These are phyloP conservation scores for Alviniconcha strummeri DNA, from an alignment of 2,888 invertebrate genomes.

Conservation along the genomic window DNA sequence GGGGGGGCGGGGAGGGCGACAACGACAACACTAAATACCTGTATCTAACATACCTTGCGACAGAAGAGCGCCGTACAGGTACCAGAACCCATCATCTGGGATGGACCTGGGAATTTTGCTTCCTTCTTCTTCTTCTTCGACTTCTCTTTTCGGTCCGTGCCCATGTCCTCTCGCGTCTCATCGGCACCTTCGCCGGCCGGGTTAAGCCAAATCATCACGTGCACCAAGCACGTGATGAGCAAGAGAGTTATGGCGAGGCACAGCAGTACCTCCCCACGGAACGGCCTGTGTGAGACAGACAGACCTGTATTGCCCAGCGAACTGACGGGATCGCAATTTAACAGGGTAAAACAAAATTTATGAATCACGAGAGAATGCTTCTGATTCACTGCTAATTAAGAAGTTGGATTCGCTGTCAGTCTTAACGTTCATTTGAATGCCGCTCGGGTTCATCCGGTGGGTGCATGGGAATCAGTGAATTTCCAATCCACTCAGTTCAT, in stretches of 20 bases:
- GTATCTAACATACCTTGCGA: conserved; percentile 87
- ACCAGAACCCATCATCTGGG: conserved; percentile 79
- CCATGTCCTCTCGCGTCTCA: neutral
- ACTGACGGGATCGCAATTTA: too few relatives aligned
- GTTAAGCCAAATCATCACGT: conserved; percentile 52
- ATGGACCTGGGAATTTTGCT: conserved; percentile 20
- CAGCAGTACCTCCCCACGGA: conserved; percentile 45
- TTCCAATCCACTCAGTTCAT: too few relatives aligned
- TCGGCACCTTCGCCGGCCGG: conserved; percentile 2
- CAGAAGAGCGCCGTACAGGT: conserved; percentile 90
- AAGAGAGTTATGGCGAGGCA: conserved; percentile 48
- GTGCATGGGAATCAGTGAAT: too few relatives aligned
- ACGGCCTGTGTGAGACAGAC: neutral
- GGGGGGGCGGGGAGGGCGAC: too few relatives aligned
- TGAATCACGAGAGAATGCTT: too few relatives aligned
- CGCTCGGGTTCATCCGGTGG: too few relatives aligned
- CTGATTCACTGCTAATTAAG: too few relatives aligned
- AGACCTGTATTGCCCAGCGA: too few relatives aligned
- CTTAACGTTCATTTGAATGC: too few relatives aligned
- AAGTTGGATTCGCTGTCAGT: too few relatives aligned
- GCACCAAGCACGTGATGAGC: conserved; percentile 46
- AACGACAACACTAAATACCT: too few relatives aligned
- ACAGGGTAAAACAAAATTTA: too few relatives aligned
- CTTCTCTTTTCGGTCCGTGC: neutral
- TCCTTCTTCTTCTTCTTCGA: neutral